Evolutionary conservation across 2,888 invertebrate species (phyloP).

Genomic region (Penaeus monodon): DNA sequence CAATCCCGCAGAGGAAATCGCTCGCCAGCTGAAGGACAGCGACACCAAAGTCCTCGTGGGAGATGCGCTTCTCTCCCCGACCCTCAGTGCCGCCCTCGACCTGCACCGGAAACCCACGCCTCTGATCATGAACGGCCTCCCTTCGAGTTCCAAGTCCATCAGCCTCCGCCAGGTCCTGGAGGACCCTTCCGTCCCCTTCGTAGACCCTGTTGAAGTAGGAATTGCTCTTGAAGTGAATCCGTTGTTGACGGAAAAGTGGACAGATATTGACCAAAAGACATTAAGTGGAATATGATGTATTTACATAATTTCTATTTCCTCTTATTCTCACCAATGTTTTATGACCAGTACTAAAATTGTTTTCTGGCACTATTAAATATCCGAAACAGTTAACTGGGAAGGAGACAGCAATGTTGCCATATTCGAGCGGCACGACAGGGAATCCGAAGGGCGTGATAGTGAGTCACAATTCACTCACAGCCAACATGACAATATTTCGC

Average conservation of each 20-base stretch:
- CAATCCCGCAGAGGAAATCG: conserved; percentile 12
- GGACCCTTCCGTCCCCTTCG: background rate
- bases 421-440: conserved; percentile 13
- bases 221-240: background rate
- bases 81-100: background rate
- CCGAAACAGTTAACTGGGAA: conserved; percentile 2
- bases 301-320: too few relatives aligned
- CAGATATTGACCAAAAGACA: too few relatives aligned
- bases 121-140: background rate
- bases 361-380: background rate
- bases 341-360: too few relatives aligned
- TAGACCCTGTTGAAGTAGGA: conserved; percentile 18
- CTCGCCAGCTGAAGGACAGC: conserved; percentile 4
- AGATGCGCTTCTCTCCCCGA: background rate
- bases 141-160: background rate
- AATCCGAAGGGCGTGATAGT: conserved; percentile 8
- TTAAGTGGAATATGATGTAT: too few relatives aligned
- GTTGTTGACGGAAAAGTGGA: too few relatives aligned
- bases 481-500: background rate
- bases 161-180: conserved; percentile 24
- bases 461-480: background rate
- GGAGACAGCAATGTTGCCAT: conserved; percentile 17
- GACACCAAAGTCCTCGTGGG: background rate
- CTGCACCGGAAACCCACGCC: background rate
- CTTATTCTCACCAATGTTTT: too few relatives aligned